These are phyloP conservation scores for Rugalucina vietnamica DNA, from an alignment of 2,888 invertebrate species.

Conservation along the genomic window DNA sequence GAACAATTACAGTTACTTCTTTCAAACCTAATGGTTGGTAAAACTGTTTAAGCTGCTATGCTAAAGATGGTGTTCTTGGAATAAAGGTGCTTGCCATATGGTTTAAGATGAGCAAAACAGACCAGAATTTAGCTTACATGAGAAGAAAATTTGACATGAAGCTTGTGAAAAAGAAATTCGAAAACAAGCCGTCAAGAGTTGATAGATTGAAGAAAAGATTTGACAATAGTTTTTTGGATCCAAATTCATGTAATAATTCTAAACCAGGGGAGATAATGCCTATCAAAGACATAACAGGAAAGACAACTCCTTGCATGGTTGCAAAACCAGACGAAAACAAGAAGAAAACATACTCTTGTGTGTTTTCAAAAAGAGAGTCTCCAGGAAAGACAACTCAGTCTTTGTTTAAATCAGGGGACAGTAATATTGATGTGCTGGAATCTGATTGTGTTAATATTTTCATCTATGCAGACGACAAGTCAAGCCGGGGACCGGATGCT, in stretches of 20 bases:
- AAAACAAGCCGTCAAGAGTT: background rate
- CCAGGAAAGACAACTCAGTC: background rate
- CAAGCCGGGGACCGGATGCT: constrained; percentile 34
- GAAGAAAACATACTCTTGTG: background rate
- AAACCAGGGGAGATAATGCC: background rate
- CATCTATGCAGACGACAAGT: constrained; percentile 64
- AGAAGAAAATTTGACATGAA: constrained; percentile 4
- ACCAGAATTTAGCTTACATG: no score
- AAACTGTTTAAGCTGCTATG: no score
- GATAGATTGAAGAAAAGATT: background rate
- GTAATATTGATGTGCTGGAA: constrained; percentile 15
- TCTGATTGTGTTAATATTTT: constrained; percentile 63
- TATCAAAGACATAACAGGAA: background rate
- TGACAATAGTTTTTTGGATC: background rate
- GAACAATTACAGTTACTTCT: no score
- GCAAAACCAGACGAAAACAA: background rate
- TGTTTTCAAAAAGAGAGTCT: background rate
- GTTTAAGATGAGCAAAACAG: no score
- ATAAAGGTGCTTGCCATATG: no score
- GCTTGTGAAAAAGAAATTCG: constrained; percentile 5
- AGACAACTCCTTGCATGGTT: background rate
- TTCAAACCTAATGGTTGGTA: no score
- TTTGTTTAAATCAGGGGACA: background rate
- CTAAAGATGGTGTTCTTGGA: no score
- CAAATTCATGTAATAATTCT: no score